Evolutionary conservation across 1,140 invertebrate genomes (phyloP).

Genomic region (Drosophila ironensis): DNA sequence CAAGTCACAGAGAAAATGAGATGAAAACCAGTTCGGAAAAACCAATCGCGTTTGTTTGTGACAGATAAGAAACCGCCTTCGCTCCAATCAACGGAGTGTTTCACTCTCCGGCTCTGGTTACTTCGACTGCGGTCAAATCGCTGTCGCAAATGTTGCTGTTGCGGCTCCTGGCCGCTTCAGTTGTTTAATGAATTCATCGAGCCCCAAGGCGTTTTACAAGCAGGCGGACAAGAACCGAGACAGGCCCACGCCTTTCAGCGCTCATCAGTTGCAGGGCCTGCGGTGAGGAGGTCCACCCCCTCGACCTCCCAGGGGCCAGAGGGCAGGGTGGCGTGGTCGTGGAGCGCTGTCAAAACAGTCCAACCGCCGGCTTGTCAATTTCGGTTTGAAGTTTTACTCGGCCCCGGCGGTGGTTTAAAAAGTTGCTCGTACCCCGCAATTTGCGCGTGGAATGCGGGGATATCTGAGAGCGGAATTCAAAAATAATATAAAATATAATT

Average conservation of each 20-base stretch:
- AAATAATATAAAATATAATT: too few species aligned
- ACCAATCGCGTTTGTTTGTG: too few species aligned
- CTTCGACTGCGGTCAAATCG: conserved; percentile 7
- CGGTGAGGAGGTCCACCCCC: neutral
- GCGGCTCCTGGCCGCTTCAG: too few species aligned
- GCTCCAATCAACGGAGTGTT: conserved; percentile 22
- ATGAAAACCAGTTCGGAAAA: too few species aligned
- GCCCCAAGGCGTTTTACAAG: conserved; percentile 28
- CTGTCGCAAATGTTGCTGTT: neutral
- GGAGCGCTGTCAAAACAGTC: conserved; percentile 49
- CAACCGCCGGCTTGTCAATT: conserved; percentile 50
- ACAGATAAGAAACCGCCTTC: conserved; percentile 40
- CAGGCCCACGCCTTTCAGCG: conserved; percentile 51
- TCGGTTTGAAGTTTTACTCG: conserved; percentile 47
- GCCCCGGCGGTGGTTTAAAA: conserved; percentile 27
- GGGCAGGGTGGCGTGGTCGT: neutral
- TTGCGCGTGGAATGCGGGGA: neutral
- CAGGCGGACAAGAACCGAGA: neutral
- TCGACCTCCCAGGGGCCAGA: neutral
- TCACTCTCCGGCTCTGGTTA: neutral
- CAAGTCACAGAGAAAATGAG: too few species aligned
- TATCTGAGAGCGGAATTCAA: too few species aligned
- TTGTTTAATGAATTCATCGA: conserved; percentile 60
- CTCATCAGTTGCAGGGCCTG: conserved; percentile 57
- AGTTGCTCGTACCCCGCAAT: conserved; percentile 7